Conservation (phyloP, 2,888 invertebrate genomes). For the Bhutanitis thaidina region DNA sequence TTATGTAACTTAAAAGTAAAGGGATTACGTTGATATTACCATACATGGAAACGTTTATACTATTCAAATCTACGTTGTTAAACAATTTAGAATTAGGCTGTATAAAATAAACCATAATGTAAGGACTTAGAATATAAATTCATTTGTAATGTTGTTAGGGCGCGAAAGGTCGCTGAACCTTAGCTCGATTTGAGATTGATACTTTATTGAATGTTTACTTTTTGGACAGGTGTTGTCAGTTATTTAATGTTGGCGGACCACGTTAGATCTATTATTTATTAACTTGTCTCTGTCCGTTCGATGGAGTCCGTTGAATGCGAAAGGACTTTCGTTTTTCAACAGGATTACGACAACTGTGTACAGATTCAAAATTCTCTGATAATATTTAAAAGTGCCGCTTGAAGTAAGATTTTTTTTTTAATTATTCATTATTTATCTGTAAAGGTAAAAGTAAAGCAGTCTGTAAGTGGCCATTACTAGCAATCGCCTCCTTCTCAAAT, state of each 20-base stretch:
- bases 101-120: conserved; percentile 16
- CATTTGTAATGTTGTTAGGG: conserved; percentile 14
- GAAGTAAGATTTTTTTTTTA: no score
- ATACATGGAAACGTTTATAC: not conserved
- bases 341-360: not conserved
- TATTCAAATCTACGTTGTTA: conserved; percentile 3
- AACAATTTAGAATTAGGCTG: conserved; percentile 5
- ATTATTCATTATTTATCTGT: no score
- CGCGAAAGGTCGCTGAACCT: conserved; percentile 31
- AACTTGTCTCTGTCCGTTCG: conserved; percentile 4
- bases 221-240: conserved; percentile 38
- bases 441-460: no score
- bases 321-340: not conserved
- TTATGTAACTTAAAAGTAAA: not conserved
- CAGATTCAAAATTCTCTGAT: no score
- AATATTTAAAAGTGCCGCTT: no score
- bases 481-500: no score
- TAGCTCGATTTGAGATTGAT: conserved; percentile 22
- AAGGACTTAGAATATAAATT: conserved; percentile 17
- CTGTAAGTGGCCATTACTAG: no score
- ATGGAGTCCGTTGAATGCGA: conserved; percentile 1
- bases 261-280: conserved; percentile 15
- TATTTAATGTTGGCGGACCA: conserved; percentile 4
- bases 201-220: conserved; percentile 29
- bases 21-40: conserved; percentile 1